Percentiles rank a stretch among this genome's conserved stretches.
phyloP scores from a whole-genome alignment of 2,888 invertebrate species.

The Odiellus spinosus region DNA sequence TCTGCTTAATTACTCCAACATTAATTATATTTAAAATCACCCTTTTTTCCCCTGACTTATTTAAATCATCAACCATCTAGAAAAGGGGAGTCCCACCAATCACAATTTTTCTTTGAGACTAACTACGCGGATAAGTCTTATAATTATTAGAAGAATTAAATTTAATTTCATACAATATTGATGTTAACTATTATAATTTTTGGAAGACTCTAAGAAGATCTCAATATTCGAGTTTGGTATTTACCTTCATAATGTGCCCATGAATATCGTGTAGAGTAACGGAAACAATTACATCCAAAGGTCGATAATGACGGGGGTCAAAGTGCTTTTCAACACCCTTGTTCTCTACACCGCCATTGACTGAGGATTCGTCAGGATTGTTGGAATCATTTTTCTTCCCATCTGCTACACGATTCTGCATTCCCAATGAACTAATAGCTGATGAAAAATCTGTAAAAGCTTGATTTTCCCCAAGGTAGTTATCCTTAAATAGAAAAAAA shows the following conservation, averaged over 20 bases:
- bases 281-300: conserved; percentile 77
- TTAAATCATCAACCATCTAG: too few species aligned
- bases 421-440: not conserved
- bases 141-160: too few species aligned
- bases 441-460: conserved; percentile 66
- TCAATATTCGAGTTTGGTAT: too few species aligned
- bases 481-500: conserved; percentile 49
- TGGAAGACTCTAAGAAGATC: too few species aligned
- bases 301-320: conserved; percentile 73
- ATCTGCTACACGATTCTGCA: not conserved
- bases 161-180: too few species aligned
- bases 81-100: too few species aligned
- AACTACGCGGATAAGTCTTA: too few species aligned
- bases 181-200: too few species aligned
- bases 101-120: too few species aligned
- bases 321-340: conserved; percentile 33
- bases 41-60: too few species aligned
- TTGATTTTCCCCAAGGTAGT: conserved; percentile 94
- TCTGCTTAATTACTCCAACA: too few species aligned
- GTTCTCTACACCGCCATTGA: conserved; percentile 5
- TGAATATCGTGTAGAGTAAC: conserved; percentile 90
- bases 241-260: conserved; percentile 69
- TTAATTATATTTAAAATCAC: too few species aligned
- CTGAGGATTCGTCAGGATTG: conserved; percentile 17
- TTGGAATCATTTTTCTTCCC: conserved; percentile 13